Percentiles rank a stretch among this genome's conserved stretches.
Conservation (phyloP, 2,113 vertebrate genomes). For the Coregonus clupeaformis region DNA sequence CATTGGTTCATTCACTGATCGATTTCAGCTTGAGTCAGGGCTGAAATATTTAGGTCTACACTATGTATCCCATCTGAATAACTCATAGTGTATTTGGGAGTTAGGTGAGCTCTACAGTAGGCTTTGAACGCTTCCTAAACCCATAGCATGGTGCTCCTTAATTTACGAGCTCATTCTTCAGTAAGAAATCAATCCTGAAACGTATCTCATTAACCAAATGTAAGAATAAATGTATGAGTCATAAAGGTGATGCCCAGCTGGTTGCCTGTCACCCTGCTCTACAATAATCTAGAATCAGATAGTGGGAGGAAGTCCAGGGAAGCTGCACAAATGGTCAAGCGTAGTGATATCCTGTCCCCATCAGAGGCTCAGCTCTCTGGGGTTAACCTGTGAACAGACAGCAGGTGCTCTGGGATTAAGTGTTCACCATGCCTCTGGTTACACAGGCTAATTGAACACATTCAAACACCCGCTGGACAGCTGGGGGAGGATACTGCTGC, state of each 20-base stretch:
- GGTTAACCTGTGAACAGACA: conserved; percentile 59
- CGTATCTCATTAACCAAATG: background rate
- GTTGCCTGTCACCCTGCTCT: background rate
- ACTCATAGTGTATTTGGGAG: too few relatives aligned
- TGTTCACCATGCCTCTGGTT: conserved; percentile 72
- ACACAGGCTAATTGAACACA: conserved; percentile 59
- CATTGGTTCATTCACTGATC: too few relatives aligned
- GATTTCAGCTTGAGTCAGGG: too few relatives aligned
- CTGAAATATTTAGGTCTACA: too few relatives aligned
- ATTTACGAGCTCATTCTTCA: background rate
- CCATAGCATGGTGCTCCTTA: background rate
- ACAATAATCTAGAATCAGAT: conserved; percentile 14
- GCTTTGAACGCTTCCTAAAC: background rate
- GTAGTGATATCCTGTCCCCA: background rate
- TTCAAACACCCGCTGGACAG: conserved; percentile 37
- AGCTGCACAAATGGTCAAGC: conserved; percentile 13
- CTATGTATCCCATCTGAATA: too few relatives aligned
- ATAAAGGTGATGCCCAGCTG: background rate
- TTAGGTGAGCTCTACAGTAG: too few relatives aligned
- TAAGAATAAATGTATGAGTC: background rate
- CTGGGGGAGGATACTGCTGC: conserved; percentile 23
- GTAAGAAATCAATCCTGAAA: background rate
- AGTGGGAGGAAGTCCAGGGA: conserved; percentile 6
- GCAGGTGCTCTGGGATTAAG: conserved; percentile 79
- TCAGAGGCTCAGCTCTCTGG: conserved; percentile 52